These are phyloP conservation scores for Spodoptera exigua DNA, from an alignment of 2,888 invertebrate species.

Conservation along the genomic window DNA sequence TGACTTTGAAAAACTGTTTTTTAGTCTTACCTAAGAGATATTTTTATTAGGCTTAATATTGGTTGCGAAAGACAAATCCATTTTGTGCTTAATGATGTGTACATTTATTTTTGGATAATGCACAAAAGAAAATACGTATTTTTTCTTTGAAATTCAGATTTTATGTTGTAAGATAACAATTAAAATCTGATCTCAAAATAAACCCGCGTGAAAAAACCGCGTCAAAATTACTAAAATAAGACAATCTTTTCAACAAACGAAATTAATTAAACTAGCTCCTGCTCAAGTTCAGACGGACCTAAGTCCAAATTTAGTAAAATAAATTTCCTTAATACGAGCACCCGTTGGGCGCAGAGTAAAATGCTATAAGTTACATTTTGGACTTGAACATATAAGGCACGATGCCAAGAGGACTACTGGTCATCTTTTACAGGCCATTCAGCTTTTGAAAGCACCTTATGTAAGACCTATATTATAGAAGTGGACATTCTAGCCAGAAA, in stretches of 20 bases:
- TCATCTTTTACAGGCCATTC: conserved; percentile 40
- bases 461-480: conserved; percentile 35
- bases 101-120: too few species aligned
- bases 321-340: conserved; percentile 43
- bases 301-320: conserved; percentile 33
- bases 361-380: conserved; percentile 45
- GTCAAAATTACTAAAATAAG: too few species aligned
- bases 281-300: conserved; percentile 21
- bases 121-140: too few species aligned
- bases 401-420: conserved; percentile 50
- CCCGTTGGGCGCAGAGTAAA: conserved; percentile 31
- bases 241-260: not conserved
- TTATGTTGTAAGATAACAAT: too few species aligned
- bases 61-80: too few species aligned
- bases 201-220: too few species aligned
- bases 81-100: not conserved
- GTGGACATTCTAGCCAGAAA: conserved; percentile 27
- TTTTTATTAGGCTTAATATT: too few species aligned
- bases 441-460: conserved; percentile 39
- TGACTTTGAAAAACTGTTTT: conserved; percentile 60
- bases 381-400: conserved; percentile 40
- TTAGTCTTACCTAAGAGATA: conserved; percentile 2
- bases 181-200: too few species aligned
- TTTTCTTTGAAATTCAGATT: too few species aligned
- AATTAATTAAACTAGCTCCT: conserved; percentile 7